Percentiles rank a stretch among this genome's conserved stretches.
These are phyloP conservation scores for Spea bombifrons DNA, from an alignment of 2,113 vertebrate species.

Conservation along the genomic window DNA sequence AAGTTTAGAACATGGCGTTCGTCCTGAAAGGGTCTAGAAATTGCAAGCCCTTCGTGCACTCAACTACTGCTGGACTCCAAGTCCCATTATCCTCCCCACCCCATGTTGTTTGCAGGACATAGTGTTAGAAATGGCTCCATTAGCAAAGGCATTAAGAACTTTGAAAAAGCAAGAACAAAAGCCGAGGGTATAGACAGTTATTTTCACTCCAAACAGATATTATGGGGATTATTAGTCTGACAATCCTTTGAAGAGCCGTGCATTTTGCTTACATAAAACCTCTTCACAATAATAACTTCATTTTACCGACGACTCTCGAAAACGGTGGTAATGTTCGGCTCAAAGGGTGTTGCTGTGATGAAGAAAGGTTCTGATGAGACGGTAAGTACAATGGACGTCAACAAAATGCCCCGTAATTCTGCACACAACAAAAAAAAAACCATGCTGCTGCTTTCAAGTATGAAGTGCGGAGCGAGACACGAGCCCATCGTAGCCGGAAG, in stretches of 20 bases:
- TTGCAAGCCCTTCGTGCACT: not conserved
- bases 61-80: not conserved
- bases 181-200: conserved; percentile 15
- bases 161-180: conserved; percentile 13
- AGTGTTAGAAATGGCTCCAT: not conserved
- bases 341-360: conserved; percentile 31
- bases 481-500: conserved; percentile 24
- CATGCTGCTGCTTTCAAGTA: conserved; percentile 14
- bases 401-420: conserved; percentile 43
- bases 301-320: conserved; percentile 45
- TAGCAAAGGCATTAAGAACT: not conserved
- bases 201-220: conserved; percentile 45
- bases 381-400: conserved; percentile 37
- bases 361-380: conserved; percentile 38
- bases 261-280: conserved; percentile 47
- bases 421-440: conserved; percentile 14
- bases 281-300: conserved; percentile 48
- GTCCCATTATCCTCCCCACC: not conserved
- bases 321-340: conserved; percentile 24
- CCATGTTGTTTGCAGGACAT: not conserved
- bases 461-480: conserved; percentile 12
- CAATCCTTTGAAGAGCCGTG: conserved; percentile 31
- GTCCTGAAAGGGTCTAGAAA: not conserved
- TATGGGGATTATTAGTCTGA: conserved; percentile 35
- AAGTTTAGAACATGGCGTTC: not conserved